A percentile compares a stretch with the other conserved stretches of the same genome.
Evolutionary conservation across 92 coral and sea anemone genomes (phyloP).

Genomic region (Epizoanthus ramosus): DNA sequence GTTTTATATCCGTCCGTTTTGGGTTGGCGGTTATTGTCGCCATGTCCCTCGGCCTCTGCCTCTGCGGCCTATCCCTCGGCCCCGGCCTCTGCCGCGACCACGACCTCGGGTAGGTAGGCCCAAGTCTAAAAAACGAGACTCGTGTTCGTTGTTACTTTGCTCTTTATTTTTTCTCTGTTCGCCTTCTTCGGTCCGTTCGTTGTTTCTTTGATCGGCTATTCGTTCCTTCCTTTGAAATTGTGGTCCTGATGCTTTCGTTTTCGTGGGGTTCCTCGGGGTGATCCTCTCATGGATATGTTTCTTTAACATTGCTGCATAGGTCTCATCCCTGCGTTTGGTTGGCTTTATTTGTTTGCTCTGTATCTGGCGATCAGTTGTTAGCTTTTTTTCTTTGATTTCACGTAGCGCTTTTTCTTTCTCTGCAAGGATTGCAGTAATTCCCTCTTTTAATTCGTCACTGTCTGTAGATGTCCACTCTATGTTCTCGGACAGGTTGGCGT

Average conservation of each 20-base stretch:
- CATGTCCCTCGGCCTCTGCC: conserved; percentile 8
- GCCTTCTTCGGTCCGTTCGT: background rate
- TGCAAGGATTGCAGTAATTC: background rate
- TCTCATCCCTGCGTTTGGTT: background rate
- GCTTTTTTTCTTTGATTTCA: background rate
- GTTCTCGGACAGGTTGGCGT: background rate
- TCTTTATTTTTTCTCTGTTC: background rate
- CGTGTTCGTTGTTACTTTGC: background rate
- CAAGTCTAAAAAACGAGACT: conserved; percentile 3
- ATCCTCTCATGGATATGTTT: background rate
- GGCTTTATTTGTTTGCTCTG: conserved; percentile 6
- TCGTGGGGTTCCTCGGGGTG: background rate
- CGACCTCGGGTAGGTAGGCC: conserved; percentile 4
- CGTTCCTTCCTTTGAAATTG: conserved; percentile 3
- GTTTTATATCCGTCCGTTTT: conserved; percentile 24
- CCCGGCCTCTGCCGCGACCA: conserved; percentile 2
- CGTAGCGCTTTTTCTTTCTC: background rate
- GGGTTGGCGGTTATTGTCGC: conserved; percentile 21
- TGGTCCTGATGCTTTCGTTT: conserved; percentile 1
- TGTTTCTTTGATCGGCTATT: background rate
- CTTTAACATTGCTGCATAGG: background rate
- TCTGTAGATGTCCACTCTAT: background rate
- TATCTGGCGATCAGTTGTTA: background rate
- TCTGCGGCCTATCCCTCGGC: too few relatives aligned
- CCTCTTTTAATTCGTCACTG: background rate